Conservation (phyloP, 2,113 vertebrate species). For the Seriola rivoliana region DNA sequence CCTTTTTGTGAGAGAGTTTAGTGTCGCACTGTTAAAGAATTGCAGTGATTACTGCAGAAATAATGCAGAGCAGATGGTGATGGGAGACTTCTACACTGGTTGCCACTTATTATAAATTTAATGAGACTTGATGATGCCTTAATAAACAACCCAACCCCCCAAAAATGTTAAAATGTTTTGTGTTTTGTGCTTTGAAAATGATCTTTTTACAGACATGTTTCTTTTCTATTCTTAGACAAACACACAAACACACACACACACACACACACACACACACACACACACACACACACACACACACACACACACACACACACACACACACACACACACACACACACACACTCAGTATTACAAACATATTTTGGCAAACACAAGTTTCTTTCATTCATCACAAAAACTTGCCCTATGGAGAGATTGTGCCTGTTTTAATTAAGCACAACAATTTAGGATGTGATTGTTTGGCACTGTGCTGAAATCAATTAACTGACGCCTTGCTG, state of each 20-base stretch:
- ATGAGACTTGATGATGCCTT: constrained; percentile 25
- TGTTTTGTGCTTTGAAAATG: background rate
- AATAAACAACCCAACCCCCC: constrained; percentile 39
- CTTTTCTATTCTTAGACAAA: too few relatives aligned
- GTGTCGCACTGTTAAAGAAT: constrained; percentile 32
- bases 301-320: too few relatives aligned
- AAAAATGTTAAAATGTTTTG: background rate
- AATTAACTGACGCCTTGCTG: constrained; percentile 52
- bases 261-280: too few relatives aligned
- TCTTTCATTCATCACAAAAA: constrained; percentile 16
- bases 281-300: too few relatives aligned
- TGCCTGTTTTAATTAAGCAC: constrained; percentile 45
- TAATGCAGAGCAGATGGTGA: constrained; percentile 26
- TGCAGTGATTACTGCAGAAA: constrained; percentile 31
- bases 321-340: background rate
- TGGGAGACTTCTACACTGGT: constrained; percentile 1
- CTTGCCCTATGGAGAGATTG: background rate
- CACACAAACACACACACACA: too few relatives aligned
- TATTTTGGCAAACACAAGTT: background rate
- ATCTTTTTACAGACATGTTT: background rate
- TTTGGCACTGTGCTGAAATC: constrained; percentile 62
- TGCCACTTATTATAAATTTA: constrained; percentile 14
- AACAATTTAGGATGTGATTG: constrained; percentile 40
- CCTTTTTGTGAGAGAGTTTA: constrained; percentile 33
- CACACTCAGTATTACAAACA: background rate